These are phyloP conservation scores for Diceros bicornis DNA, from an alignment of 2,797 vertebrate species.

Conservation along the genomic window DNA sequence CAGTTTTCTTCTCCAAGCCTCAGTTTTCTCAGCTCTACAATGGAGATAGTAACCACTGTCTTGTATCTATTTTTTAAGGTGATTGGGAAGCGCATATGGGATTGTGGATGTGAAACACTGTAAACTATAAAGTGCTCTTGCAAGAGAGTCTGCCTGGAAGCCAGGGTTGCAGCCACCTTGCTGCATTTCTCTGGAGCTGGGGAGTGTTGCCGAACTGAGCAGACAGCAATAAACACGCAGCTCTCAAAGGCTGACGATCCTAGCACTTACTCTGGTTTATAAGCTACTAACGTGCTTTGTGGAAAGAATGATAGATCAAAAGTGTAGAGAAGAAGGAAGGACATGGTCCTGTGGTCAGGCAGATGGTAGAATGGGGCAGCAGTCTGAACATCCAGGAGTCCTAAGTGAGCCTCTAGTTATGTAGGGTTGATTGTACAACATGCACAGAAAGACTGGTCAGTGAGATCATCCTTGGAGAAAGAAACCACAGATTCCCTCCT, in stretches of 20 bases:
- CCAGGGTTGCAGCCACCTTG: neutral
- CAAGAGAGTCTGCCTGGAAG: neutral
- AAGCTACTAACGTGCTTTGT: neutral
- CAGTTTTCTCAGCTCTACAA: constrained; percentile 51
- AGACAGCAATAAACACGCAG: neutral
- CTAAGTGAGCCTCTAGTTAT: neutral
- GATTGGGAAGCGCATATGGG: neutral
- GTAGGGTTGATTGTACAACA: neutral
- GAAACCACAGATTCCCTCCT: neutral
- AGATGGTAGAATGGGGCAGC: neutral
- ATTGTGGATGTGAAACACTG: neutral
- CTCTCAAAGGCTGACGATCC: neutral
- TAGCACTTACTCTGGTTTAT: neutral
- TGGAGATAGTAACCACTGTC: neutral
- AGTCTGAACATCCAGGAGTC: neutral
- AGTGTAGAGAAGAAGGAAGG: neutral
- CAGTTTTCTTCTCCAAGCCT: neutral
- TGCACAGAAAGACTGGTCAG: neutral
- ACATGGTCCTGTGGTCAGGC: neutral
- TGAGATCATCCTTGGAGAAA: neutral
- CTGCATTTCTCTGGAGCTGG: neutral
- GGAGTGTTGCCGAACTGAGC: neutral
- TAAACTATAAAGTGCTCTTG: neutral
- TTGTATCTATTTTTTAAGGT: neutral
- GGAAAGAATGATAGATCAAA: neutral